A percentile compares a stretch with the other conserved stretches of the same genome.
Conservation (phyloP, 2,113 vertebrate species). For the Martes martes region DNA sequence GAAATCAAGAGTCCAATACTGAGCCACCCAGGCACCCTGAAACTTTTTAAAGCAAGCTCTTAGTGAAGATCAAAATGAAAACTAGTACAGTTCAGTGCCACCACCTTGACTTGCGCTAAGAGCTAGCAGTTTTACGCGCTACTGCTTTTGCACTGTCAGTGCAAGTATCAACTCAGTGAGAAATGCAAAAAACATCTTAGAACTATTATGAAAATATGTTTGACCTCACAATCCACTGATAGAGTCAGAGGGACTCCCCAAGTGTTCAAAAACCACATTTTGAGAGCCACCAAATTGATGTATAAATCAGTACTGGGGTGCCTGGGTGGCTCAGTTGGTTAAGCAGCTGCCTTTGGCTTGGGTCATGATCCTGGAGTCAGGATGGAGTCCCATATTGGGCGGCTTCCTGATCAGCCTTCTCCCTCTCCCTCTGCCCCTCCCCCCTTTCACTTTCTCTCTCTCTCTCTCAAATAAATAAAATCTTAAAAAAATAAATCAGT, state of each 20-base stretch:
- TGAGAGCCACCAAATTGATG: background rate
- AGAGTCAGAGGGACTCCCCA: background rate
- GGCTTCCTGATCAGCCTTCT: background rate
- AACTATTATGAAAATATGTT: conserved; percentile 8
- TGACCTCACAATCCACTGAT: background rate
- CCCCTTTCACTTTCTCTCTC: background rate
- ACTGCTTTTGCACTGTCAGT: background rate
- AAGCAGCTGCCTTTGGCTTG: background rate
- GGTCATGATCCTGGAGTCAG: background rate
- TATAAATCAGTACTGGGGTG: background rate
- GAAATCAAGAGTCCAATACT: background rate
- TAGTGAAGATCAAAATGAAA: background rate
- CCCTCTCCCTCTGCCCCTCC: background rate
- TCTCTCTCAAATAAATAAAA: background rate
- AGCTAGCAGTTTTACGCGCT: background rate
- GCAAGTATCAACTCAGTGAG: background rate
- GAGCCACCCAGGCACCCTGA: too few relatives aligned
- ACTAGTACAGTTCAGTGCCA: background rate
- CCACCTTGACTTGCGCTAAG: background rate
- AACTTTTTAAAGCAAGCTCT: background rate
- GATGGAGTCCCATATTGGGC: background rate
- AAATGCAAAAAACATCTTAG: background rate
- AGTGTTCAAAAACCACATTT: background rate
- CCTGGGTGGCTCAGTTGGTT: background rate
- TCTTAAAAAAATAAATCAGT: background rate